Evolutionary conservation across 2,113 vertebrate species (phyloP).

Genomic region (Illadopsis cleaveri): DNA sequence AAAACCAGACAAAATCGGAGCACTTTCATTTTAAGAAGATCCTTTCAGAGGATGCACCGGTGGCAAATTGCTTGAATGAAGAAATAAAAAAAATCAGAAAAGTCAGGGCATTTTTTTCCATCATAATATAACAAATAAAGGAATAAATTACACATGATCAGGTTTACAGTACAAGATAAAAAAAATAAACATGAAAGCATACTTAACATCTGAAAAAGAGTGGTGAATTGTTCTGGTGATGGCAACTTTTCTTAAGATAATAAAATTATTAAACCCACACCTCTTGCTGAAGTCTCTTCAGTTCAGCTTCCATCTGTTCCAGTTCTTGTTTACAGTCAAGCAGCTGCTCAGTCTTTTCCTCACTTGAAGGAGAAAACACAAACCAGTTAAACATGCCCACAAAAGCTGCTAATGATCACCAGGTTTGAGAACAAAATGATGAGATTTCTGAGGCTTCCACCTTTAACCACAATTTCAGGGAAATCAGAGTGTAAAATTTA

Average conservation of each 20-base stretch:
- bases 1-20: not conserved
- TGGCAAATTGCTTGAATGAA: not conserved
- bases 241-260: not conserved
- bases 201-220: not conserved
- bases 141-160: not conserved
- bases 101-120: not conserved
- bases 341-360: conserved; percentile 97
- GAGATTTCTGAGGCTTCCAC: not conserved
- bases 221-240: not conserved
- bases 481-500: not conserved
- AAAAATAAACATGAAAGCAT: not conserved
- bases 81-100: not conserved
- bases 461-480: not conserved
- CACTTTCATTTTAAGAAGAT: not conserved
- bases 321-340: conserved; percentile 95
- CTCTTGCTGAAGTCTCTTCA: conserved; percentile 94
- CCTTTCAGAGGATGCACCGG: too few relatives aligned
- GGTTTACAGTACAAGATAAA: not conserved
- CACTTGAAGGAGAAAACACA: conserved; percentile 72
- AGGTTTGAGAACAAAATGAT: not conserved
- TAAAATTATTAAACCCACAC: conserved; percentile 63
- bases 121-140: not conserved
- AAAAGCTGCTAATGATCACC: not conserved
- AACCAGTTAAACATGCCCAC: not conserved
- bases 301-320: conserved; percentile 89